phyloP scores from a whole-genome alignment of 2,113 vertebrate species.

The Rattus rattus region DNA sequence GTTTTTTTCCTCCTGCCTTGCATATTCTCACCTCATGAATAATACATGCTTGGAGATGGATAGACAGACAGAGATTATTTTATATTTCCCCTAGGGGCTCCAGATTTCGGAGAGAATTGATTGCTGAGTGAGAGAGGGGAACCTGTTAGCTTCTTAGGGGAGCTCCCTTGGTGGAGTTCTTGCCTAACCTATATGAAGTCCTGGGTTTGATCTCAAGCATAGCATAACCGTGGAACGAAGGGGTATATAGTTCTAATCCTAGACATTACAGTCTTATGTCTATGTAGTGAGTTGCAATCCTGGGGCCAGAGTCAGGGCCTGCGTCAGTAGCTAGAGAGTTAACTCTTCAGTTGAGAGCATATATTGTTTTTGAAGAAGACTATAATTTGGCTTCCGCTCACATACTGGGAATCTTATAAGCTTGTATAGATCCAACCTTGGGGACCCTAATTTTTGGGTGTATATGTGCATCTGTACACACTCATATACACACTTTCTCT shows the following conservation, averaged over 20 bases:
- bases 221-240: too few species aligned
- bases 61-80: slow-evolving; percentile 53
- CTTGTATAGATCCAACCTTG: neutral
- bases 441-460: too few species aligned
- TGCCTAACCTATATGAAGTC: neutral
- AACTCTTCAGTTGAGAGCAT: too few species aligned
- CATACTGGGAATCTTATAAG: too few species aligned
- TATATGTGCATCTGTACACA: neutral
- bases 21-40: slow-evolving; percentile 52
- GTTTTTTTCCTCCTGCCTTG: neutral
- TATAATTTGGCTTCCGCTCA: neutral
- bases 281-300: neutral
- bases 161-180: neutral
- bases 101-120: slow-evolving; percentile 58
- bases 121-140: neutral
- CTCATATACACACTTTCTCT: too few species aligned
- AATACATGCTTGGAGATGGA: slow-evolving; percentile 45
- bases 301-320: neutral
- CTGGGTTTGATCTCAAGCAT: neutral
- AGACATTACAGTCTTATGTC: neutral
- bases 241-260: neutral
- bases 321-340: neutral
- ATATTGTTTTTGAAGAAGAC: neutral
- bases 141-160: neutral
- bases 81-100: neutral